A percentile compares a stretch with the other conserved stretches of the same genome.
phyloP scores from a whole-genome alignment of 2,113 vertebrate species.

The Oenanthe oenanthe region DNA sequence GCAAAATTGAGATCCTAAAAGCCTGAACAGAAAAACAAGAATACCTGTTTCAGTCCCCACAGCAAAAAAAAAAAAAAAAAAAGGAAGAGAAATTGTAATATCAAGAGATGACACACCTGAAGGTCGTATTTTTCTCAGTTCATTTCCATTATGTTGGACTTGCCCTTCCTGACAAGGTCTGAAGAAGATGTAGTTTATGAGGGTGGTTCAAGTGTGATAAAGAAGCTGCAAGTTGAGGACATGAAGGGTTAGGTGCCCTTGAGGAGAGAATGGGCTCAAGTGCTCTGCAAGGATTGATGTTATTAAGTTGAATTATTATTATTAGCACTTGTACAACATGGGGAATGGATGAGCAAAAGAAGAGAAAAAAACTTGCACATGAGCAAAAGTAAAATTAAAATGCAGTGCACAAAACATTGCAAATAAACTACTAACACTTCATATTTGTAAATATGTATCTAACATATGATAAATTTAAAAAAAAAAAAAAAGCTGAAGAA shows the following conservation, averaged over 20 bases:
- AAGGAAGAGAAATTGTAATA: slow-evolving; percentile 10
- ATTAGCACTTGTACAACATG: slow-evolving; percentile 73
- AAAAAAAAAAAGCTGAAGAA: neutral
- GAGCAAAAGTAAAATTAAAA: slow-evolving; percentile 68
- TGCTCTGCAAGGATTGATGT: slow-evolving; percentile 67
- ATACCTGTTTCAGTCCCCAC: neutral
- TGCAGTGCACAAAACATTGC: neutral
- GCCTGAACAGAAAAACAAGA: neutral
- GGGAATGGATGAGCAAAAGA: slow-evolving; percentile 24
- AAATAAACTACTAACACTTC: neutral
- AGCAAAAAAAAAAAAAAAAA: slow-evolving; percentile 22
- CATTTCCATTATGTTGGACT: slow-evolving; percentile 68
- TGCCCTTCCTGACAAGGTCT: slow-evolving; percentile 74
- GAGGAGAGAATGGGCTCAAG: slow-evolving; percentile 69
- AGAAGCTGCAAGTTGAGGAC: slow-evolving; percentile 70
- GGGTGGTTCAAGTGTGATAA: slow-evolving; percentile 75
- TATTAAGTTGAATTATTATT: slow-evolving; percentile 82
- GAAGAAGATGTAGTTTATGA: slow-evolving; percentile 75
- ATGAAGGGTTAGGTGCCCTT: slow-evolving; percentile 74
- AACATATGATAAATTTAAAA: neutral
- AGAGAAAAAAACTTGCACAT: neutral
- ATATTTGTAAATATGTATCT: neutral
- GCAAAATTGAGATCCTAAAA: slow-evolving; percentile 44
- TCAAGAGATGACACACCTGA: slow-evolving; percentile 64
- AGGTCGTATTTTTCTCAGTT: slow-evolving; percentile 73